Evolutionary conservation across 1,140 invertebrate species (phyloP).

Genomic region (Amphibalanus amphitrite): DNA sequence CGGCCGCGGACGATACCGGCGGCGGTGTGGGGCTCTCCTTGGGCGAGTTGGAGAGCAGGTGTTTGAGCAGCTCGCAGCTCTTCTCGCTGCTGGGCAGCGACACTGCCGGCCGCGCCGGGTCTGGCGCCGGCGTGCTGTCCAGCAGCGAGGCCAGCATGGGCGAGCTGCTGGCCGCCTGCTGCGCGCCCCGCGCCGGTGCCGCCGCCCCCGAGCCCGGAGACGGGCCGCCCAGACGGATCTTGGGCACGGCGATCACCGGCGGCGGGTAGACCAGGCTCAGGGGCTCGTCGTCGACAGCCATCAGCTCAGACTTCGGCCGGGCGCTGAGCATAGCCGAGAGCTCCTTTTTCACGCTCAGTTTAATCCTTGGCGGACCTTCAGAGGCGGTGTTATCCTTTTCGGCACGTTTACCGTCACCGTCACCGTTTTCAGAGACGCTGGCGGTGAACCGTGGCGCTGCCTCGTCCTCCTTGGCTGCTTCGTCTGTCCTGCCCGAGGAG

Average conservation of each 20-base stretch:
- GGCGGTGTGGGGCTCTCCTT: not conserved
- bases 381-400: not conserved
- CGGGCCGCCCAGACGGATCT: not conserved
- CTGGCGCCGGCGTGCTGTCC: not conserved
- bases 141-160: not conserved
- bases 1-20: too few relatives aligned
- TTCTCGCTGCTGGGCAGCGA: not conserved
- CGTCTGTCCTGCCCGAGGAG: not conserved
- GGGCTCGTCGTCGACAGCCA: not conserved
- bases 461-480: too few relatives aligned
- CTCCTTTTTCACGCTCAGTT: not conserved
- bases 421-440: not conserved
- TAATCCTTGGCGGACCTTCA: not conserved
- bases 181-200: too few relatives aligned
- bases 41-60: not conserved
- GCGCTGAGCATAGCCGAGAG: too few relatives aligned
- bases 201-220: too few relatives aligned
- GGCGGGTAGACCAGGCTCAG: not conserved
- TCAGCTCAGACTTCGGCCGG: not conserved
- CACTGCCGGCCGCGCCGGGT: too few relatives aligned
- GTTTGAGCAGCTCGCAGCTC: not conserved
- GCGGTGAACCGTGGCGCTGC: too few relatives aligned
- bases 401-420: not conserved
- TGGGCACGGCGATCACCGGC: not conserved
- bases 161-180: not conserved